phyloP scores from a whole-genome alignment of 2,113 vertebrate species.

The Cololabis saira region DNA sequence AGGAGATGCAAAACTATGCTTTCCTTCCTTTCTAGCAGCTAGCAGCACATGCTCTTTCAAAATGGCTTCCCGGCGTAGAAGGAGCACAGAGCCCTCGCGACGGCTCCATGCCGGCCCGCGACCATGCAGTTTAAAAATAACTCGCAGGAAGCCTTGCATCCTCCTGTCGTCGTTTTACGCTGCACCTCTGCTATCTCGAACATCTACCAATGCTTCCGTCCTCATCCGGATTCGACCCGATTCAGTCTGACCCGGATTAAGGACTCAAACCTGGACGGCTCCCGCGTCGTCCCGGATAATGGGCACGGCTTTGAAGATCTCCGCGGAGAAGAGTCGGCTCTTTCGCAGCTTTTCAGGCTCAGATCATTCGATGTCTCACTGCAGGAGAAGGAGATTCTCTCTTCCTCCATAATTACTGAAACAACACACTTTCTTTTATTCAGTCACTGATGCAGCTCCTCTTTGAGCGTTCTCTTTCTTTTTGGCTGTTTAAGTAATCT shows the following conservation, averaged over 20 bases:
- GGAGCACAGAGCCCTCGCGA: background rate
- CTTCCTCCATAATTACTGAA: constrained; percentile 69
- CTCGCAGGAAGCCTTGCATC: constrained; percentile 8
- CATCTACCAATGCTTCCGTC: constrained; percentile 46
- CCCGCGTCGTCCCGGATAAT: constrained; percentile 48
- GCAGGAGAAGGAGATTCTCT: constrained; percentile 37
- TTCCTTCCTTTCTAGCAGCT: too few species aligned
- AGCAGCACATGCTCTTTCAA: constrained; percentile 8
- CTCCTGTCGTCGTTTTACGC: constrained; percentile 23
- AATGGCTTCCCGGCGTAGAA: constrained; percentile 10
- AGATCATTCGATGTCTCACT: constrained; percentile 37
- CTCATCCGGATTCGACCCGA: constrained; percentile 25
- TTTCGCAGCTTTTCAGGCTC: constrained; percentile 55
- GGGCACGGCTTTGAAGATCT: constrained; percentile 56
- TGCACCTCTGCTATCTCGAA: constrained; percentile 29
- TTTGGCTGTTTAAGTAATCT: constrained; percentile 55
- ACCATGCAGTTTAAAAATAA: constrained; percentile 42
- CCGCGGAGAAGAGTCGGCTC: constrained; percentile 43
- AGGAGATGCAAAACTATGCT: too few species aligned
- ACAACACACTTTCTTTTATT: constrained; percentile 55
- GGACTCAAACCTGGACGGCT: constrained; percentile 45
- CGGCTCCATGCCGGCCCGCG: constrained; percentile 8
- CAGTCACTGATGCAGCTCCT: constrained; percentile 45
- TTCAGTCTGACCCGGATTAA: constrained; percentile 34
- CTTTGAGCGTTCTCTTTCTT: constrained; percentile 20